These are phyloP conservation scores for Camponotus fellah DNA, from an alignment of 2,888 invertebrate species.

Conservation along the genomic window DNA sequence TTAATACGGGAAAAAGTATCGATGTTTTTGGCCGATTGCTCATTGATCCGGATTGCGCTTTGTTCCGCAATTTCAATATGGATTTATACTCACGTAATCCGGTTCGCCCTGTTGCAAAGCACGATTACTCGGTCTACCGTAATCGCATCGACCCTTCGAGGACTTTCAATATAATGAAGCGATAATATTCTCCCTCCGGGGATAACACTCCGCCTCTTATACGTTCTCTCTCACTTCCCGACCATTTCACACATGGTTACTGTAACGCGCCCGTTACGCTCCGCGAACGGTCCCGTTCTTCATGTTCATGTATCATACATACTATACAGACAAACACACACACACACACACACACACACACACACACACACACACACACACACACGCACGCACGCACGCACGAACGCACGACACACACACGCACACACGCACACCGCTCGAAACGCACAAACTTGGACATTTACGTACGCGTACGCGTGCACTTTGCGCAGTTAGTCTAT, in stretches of 20 bases:
- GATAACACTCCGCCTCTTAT: slow-evolving; percentile 2
- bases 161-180: slow-evolving; percentile 70
- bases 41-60: background rate
- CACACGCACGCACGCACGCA: background rate
- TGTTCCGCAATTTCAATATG: slow-evolving; percentile 35
- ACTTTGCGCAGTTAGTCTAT: slow-evolving; percentile 77
- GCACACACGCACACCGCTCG: background rate
- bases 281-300: background rate
- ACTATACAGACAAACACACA: background rate
- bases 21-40: background rate
- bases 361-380: background rate
- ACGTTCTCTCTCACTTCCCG: slow-evolving; percentile 33
- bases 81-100: slow-evolving; percentile 46
- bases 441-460: slow-evolving; percentile 32
- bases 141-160: slow-evolving; percentile 56
- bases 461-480: slow-evolving; percentile 60
- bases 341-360: background rate
- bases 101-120: slow-evolving; percentile 41
- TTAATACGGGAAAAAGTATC: background rate
- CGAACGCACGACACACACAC: background rate
- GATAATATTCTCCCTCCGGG: slow-evolving; percentile 69
- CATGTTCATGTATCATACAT: background rate
- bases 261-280: slow-evolving; percentile 2
- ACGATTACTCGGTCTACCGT: slow-evolving; percentile 63
- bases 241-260: slow-evolving; percentile 5